Conservation (phyloP, 2,797 vertebrate species). For the Rallus crepitans region DNA sequence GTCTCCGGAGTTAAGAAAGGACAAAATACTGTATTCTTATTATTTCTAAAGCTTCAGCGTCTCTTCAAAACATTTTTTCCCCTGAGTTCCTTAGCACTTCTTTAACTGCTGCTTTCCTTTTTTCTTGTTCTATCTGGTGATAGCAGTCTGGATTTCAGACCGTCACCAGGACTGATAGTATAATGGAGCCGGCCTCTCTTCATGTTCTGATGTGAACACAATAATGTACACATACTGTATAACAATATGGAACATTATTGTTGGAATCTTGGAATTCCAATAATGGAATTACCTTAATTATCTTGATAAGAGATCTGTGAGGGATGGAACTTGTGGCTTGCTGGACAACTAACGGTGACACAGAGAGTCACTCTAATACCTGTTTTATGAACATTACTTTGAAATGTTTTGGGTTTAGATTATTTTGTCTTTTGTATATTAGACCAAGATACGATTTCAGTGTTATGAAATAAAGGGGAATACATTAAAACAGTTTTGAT, state of each 20-base stretch:
- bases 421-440: not conserved
- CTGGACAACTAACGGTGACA: not conserved
- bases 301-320: not conserved
- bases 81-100: not conserved
- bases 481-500: not conserved
- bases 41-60: not conserved
- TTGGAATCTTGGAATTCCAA: not conserved
- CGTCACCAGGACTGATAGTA: not conserved
- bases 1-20: not conserved
- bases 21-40: not conserved
- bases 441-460: not conserved
- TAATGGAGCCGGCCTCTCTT: not conserved
- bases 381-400: not conserved
- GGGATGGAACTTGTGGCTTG: not conserved
- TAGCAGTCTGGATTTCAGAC: not conserved
- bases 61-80: not conserved
- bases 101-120: not conserved
- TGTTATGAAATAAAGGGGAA: not conserved
- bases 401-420: not conserved
- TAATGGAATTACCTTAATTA: not conserved
- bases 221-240: not conserved
- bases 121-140: not conserved
- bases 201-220: not conserved
- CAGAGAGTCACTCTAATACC: rapidly evolving
- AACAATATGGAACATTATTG: not conserved